Conservation (phyloP, 2,888 invertebrate genomes). For the Pelosia muscerda region DNA sequence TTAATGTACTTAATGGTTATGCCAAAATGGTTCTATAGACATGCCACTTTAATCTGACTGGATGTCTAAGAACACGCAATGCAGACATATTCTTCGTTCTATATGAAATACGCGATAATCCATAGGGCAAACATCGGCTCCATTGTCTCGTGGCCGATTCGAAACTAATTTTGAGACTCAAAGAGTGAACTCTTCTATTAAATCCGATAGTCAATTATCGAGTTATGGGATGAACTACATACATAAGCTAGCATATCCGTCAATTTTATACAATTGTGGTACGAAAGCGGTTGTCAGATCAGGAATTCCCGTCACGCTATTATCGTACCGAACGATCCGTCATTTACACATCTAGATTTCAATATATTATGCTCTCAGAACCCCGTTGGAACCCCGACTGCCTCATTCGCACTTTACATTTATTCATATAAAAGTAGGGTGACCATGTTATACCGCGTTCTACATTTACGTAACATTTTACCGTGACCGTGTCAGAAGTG, state of each 20-base stretch:
- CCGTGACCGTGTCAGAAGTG: too few relatives aligned
- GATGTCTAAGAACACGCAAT: too few relatives aligned
- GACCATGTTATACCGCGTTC: constrained; percentile 8
- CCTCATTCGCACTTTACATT: constrained; percentile 39
- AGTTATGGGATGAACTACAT: background rate
- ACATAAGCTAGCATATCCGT: background rate
- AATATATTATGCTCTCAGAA: constrained; percentile 40
- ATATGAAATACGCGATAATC: too few relatives aligned
- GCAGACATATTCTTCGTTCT: too few relatives aligned
- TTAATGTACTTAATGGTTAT: too few relatives aligned
- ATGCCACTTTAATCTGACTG: too few relatives aligned
- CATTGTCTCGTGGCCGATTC: too few relatives aligned
- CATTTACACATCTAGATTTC: constrained; percentile 49
- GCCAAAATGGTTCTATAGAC: too few relatives aligned
- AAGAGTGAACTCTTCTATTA: too few relatives aligned
- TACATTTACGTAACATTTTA: background rate
- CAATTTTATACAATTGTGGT: constrained; percentile 6
- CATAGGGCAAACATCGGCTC: too few relatives aligned
- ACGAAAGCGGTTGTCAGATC: constrained; percentile 16
- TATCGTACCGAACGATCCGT: constrained; percentile 31
- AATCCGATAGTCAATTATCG: too few relatives aligned
- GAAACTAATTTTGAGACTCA: too few relatives aligned
- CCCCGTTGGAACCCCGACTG: constrained; percentile 29
- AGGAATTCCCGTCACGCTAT: constrained; percentile 25
- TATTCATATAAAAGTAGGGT: constrained; percentile 40